phyloP scores from a whole-genome alignment of 2,113 vertebrate genomes.

The Microtus ochrogaster region DNA sequence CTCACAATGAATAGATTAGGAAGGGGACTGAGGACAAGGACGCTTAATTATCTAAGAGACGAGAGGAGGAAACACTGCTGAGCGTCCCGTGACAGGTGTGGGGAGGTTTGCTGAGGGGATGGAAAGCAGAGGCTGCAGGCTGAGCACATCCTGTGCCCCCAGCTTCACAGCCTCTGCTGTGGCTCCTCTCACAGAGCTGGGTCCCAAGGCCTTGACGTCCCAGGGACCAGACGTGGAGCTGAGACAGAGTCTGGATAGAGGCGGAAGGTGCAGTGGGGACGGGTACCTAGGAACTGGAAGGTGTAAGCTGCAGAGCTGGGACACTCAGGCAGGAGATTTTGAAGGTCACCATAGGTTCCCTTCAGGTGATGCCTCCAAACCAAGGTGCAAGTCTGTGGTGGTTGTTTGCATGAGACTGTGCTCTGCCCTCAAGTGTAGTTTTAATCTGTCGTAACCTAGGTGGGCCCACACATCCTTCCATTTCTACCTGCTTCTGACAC shows the following conservation, averaged over 20 bases:
- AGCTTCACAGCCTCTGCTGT: not conserved
- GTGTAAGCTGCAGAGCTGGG: not conserved
- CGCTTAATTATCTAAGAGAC: constrained; percentile 56
- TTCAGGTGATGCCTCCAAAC: not conserved
- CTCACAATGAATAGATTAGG: constrained; percentile 75
- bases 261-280: not conserved
- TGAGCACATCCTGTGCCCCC: not conserved
- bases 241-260: not conserved
- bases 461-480: not conserved
- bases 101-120: not conserved
- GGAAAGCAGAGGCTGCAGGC: not conserved
- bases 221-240: not conserved
- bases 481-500: fast-evolving
- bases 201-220: too few relatives aligned
- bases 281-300: not conserved
- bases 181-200: not conserved
- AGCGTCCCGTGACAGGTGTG: constrained; percentile 15
- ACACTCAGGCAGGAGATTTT: not conserved
- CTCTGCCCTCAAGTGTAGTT: not conserved
- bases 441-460: not conserved
- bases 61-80: constrained; percentile 55
- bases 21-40: constrained; percentile 72
- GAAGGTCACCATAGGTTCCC: too few relatives aligned
- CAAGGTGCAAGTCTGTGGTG: not conserved
- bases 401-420: not conserved